A percentile compares a stretch with the other conserved stretches of the same genome.
Evolutionary conservation across 2,888 invertebrate species (phyloP).

Genomic region (Oscheius myriophilus): DNA sequence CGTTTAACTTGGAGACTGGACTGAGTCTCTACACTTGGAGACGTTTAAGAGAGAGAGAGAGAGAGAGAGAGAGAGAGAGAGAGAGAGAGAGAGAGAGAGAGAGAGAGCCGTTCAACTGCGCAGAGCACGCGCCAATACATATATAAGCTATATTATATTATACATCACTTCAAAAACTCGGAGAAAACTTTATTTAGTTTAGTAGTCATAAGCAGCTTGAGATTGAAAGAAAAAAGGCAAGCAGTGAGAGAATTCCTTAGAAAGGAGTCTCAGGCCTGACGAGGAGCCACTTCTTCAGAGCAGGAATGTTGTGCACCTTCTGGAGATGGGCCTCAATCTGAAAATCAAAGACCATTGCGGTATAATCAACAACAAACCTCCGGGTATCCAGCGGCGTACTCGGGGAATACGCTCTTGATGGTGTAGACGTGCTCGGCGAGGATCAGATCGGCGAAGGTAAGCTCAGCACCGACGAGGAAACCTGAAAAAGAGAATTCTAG

Average conservation of each 20-base stretch:
- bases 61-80: no score
- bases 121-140: no score
- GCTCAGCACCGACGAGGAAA: conserved; percentile 21
- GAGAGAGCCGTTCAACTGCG: no score
- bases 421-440: conserved; percentile 32
- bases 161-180: no score
- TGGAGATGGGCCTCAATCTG: conserved; percentile 26
- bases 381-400: conserved; percentile 18
- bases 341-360: not conserved
- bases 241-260: conserved; percentile 2
- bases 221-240: not conserved
- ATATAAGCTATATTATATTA: no score
- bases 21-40: no score
- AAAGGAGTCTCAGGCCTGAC: conserved; percentile 26
- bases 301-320: conserved; percentile 27
- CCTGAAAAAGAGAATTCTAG: conserved; percentile 20
- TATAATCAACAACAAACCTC: conserved; percentile 11
- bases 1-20: no score
- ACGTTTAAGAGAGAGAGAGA: no score
- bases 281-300: conserved; percentile 29
- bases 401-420: conserved; percentile 17
- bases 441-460: conserved; percentile 33
- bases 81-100: no score
- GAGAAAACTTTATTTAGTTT: no score
- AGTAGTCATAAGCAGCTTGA: no score